These are phyloP conservation scores for Priapulus caudatus DNA, from an alignment of 2,888 invertebrate species.

Conservation along the genomic window DNA sequence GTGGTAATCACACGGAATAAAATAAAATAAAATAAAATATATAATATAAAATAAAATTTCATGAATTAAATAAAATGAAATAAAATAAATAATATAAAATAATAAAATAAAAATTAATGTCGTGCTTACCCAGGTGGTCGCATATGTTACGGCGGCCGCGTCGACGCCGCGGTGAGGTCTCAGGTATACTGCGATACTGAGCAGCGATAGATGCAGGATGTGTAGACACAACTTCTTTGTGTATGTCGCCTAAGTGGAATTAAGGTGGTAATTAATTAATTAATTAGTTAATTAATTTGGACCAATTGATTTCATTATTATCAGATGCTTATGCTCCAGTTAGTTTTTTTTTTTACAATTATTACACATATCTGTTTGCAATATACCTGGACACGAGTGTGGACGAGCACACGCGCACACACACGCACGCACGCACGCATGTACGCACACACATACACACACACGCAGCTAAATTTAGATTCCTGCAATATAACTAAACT, in stretches of 20 bases:
- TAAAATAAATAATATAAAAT: neutral
- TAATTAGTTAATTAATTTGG: no score
- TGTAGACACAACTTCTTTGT: conserved; percentile 77
- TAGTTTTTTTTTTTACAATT: no score
- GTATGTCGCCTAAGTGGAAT: conserved; percentile 63
- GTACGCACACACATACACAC: no score
- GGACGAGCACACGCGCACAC: no score
- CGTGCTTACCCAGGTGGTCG: conserved; percentile 33
- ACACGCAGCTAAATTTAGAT: neutral
- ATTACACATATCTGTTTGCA: no score
- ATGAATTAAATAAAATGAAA: conserved; percentile 10
- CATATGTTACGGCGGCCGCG: conserved; percentile 40
- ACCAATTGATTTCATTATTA: no score
- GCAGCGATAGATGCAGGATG: conserved; percentile 67
- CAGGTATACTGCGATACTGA: conserved; percentile 81
- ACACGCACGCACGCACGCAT: no score
- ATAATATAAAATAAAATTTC: no score
- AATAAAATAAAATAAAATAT: no score
- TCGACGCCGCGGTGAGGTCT: conserved; percentile 57
- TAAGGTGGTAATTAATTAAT: conserved; percentile 5
- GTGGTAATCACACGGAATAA: no score
- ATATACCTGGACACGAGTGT: no score
- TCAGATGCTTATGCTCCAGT: no score
- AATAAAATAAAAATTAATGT: conserved; percentile 13
- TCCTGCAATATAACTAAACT: neutral